These are phyloP conservation scores for Bimastos eiseni DNA, from an alignment of 2,888 invertebrate genomes.

Conservation along the genomic window DNA sequence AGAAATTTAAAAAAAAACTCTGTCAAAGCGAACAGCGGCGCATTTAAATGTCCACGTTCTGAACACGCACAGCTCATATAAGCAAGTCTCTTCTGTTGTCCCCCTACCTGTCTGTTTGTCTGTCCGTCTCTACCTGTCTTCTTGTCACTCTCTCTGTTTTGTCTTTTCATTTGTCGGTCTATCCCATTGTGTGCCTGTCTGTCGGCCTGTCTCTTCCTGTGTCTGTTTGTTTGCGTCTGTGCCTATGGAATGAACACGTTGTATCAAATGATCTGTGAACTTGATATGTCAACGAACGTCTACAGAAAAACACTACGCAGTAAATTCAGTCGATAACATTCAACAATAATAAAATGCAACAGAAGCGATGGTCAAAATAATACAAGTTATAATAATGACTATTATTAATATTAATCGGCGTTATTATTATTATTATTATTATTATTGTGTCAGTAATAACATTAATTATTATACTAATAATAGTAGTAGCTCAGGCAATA, in stretches of 20 bases:
- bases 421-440: no score
- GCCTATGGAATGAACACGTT: background rate
- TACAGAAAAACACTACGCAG: background rate
- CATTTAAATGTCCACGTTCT: background rate
- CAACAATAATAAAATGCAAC: background rate
- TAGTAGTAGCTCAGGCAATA: no score
- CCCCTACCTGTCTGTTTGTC: background rate
- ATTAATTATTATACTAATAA: no score
- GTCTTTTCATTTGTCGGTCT: background rate
- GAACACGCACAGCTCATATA: background rate
- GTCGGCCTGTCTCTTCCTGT: background rate
- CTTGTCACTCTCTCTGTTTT: background rate
- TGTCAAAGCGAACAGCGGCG: background rate
- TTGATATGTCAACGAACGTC: background rate
- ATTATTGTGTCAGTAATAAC: no score
- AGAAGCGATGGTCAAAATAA: background rate
- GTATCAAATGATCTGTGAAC: constrained; percentile 2
- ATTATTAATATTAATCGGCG: no score
- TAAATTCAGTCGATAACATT: background rate
- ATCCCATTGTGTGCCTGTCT: background rate
- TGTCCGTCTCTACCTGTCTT: background rate
- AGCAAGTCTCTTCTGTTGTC: background rate
- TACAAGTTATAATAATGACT: background rate
- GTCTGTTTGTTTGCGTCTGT: background rate
- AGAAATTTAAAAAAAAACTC: background rate